Evolutionary conservation across 2,113 vertebrate genomes (phyloP).

Genomic region (Spheniscus mendiculus): DNA sequence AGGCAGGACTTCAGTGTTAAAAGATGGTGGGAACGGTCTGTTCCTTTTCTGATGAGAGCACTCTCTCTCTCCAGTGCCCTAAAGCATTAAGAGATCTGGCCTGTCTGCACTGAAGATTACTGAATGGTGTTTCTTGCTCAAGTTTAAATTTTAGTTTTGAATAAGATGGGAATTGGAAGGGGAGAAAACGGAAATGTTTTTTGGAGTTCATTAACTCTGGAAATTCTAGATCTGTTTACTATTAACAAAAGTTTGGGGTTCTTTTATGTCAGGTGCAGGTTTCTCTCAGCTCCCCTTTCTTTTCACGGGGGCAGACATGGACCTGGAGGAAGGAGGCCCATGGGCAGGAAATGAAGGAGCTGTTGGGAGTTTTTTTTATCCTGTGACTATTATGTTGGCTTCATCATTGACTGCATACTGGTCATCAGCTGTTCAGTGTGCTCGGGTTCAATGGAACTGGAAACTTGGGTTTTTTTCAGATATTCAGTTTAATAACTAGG

Average conservation of each 20-base stretch:
- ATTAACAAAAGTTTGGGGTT: background rate
- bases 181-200: background rate
- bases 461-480: background rate
- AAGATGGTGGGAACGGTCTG: background rate
- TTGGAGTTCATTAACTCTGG: background rate
- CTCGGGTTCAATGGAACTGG: background rate
- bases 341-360: background rate
- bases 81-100: background rate
- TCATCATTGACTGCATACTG: background rate
- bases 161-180: background rate
- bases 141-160: background rate
- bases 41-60: background rate
- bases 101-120: background rate
- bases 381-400: background rate
- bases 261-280: background rate
- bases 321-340: background rate
- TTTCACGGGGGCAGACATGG: background rate
- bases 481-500: background rate
- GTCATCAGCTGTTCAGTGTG: background rate
- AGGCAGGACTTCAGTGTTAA: background rate
- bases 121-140: background rate
- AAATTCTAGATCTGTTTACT: background rate
- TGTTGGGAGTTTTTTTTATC: background rate
- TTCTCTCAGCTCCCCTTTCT: background rate
- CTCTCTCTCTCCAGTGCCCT: background rate